Conservation (phyloP, 2,888 invertebrate genomes). For the Agriopis leucophaearia region DNA sequence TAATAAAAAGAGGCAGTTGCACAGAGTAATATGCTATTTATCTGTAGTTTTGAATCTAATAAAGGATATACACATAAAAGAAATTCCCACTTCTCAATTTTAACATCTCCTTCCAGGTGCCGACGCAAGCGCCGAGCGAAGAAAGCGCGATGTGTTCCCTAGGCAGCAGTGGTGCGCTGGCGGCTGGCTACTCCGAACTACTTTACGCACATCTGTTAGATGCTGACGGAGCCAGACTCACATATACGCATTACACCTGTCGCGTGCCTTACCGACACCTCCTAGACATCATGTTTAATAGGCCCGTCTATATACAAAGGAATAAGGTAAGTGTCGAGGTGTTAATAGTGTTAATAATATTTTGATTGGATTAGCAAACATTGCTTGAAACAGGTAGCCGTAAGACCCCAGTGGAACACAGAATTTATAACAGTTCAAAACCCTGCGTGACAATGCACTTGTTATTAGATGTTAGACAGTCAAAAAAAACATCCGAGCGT, state of each 20-base stretch:
- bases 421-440: too few relatives aligned
- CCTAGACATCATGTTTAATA: constrained; percentile 93
- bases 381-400: too few relatives aligned
- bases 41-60: too few relatives aligned
- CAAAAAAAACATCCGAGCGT: too few relatives aligned
- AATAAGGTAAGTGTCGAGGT: constrained; percentile 83
- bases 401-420: too few relatives aligned
- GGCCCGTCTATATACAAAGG: constrained; percentile 92
- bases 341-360: too few relatives aligned
- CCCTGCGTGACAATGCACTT: too few relatives aligned
- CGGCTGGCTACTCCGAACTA: constrained; percentile 89
- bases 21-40: too few relatives aligned
- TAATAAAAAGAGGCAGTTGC: too few relatives aligned
- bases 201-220: constrained; percentile 93
- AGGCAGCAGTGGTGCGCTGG: constrained; percentile 45
- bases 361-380: too few relatives aligned
- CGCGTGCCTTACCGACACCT: constrained; percentile 91
- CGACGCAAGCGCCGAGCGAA: constrained; percentile 89
- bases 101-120: constrained; percentile 83
- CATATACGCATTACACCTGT: constrained; percentile 93
- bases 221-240: constrained; percentile 91
- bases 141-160: constrained; percentile 64
- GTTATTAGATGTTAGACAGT: too few relatives aligned
- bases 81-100: neutral
- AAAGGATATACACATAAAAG: neutral